Percentiles rank a stretch among this genome's conserved stretches.
These are phyloP conservation scores for Pristionchus japonicus DNA, from an alignment of 2,888 invertebrate species.

Conservation along the genomic window DNA sequence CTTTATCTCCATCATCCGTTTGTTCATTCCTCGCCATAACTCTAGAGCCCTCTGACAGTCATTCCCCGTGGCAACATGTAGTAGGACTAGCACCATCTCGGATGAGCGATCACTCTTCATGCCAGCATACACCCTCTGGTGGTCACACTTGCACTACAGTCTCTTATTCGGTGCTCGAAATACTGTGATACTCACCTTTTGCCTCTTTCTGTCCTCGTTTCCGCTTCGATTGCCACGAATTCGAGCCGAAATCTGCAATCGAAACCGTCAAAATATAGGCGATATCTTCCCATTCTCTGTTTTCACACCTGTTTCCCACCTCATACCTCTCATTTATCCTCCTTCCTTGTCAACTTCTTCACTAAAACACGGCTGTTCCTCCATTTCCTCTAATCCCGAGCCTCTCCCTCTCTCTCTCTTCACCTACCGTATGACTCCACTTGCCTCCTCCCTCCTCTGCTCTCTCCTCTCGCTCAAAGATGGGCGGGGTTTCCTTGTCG, in stretches of 20 bases:
- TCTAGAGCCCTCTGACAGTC: not conserved
- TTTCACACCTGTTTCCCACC: constrained; percentile 31
- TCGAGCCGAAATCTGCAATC: not conserved
- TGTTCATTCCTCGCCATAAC: not conserved
- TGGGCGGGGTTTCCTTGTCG: constrained; percentile 19
- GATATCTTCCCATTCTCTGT: not conserved
- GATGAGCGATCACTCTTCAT: not conserved
- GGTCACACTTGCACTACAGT: not conserved
- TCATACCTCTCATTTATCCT: constrained; percentile 18
- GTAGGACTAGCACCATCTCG: not conserved
- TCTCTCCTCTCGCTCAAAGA: constrained; percentile 9
- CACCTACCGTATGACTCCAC: constrained; percentile 19
- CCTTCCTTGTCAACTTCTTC: constrained; percentile 43
- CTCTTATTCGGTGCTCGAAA: not conserved
- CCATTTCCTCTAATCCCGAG: constrained; percentile 1
- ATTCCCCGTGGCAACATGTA: not conserved
- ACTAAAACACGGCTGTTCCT: constrained; percentile 43
- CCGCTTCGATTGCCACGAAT: not conserved
- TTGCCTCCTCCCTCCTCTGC: not conserved
- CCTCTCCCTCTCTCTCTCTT: not conserved
- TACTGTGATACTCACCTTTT: not conserved
- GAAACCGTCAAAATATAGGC: not conserved
- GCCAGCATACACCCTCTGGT: not conserved
- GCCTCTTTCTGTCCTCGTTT: not conserved
- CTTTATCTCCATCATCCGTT: not conserved